A percentile compares a stretch with the other conserved stretches of the same genome.
phyloP scores from a whole-genome alignment of 2,888 invertebrate species.

The Polylopha cassiicola region DNA sequence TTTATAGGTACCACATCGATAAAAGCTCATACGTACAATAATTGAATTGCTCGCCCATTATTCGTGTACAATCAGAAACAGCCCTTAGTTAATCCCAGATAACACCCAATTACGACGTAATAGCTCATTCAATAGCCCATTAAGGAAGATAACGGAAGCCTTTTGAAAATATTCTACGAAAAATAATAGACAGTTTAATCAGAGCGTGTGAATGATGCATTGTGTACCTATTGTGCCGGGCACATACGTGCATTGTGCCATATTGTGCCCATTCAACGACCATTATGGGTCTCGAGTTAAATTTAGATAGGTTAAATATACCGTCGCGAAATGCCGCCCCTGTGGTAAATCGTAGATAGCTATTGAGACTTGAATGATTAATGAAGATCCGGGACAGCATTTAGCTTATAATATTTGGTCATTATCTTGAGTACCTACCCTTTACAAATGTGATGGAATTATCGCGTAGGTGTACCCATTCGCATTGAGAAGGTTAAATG shows the following conservation, averaged over 20 bases:
- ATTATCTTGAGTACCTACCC: too few relatives aligned
- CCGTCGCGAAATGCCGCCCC: too few relatives aligned
- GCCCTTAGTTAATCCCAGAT: not conserved
- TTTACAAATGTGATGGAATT: too few relatives aligned
- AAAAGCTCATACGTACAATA: too few relatives aligned
- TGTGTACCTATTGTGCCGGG: slow-evolving; percentile 35
- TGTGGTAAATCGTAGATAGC: too few relatives aligned
- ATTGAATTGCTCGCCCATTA: too few relatives aligned
- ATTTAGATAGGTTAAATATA: slow-evolving; percentile 1
- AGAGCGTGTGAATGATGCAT: slow-evolving; percentile 46
- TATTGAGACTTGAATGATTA: too few relatives aligned
- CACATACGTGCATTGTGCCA: slow-evolving; percentile 41
- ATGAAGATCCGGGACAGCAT: too few relatives aligned
- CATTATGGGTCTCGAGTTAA: slow-evolving; percentile 10
- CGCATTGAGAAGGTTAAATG: too few relatives aligned
- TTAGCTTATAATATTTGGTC: too few relatives aligned
- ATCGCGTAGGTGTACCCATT: too few relatives aligned
- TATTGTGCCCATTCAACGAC: slow-evolving; percentile 26
- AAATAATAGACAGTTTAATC: slow-evolving; percentile 18
- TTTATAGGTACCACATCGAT: not conserved
- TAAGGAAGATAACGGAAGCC: slow-evolving; percentile 9
- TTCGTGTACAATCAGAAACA: too few relatives aligned
- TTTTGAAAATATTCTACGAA: slow-evolving; percentile 12
- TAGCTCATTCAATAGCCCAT: slow-evolving; percentile 9
- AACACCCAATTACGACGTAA: slow-evolving; percentile 2